phyloP scores from a whole-genome alignment of 1,140 invertebrate species.

The Macrotrachela quadricornifera region DNA sequence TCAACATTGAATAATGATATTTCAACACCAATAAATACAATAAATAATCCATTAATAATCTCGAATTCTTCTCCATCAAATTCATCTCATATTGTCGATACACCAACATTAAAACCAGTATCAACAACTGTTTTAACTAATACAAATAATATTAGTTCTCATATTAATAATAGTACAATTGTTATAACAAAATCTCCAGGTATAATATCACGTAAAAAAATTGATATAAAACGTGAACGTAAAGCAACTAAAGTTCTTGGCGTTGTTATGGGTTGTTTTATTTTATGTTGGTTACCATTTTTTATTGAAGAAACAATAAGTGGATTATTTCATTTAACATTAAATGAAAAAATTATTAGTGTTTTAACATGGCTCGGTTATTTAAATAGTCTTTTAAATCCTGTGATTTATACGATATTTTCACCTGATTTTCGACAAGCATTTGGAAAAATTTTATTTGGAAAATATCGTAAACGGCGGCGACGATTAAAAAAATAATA shows the following conservation, averaged over 20 bases:
- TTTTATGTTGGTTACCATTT: constrained; percentile 30
- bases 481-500: no score
- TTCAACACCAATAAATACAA: neutral
- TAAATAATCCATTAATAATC: neutral
- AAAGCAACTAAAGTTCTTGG: constrained; percentile 32
- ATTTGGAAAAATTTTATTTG: constrained; percentile 20
- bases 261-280: constrained; percentile 30
- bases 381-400: constrained; percentile 26
- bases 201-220: constrained; percentile 14
- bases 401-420: constrained; percentile 29
- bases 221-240: constrained; percentile 31
- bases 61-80: neutral
- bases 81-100: no score
- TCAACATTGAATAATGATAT: neutral
- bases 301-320: constrained; percentile 22
- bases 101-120: neutral
- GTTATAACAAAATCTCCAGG: neutral
- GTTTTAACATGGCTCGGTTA: constrained; percentile 23
- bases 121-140: neutral
- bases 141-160: neutral
- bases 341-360: neutral
- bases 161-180: neutral
- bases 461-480: constrained; percentile 7
- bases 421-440: constrained; percentile 27
- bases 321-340: neutral